Evolutionary conservation across 2,888 invertebrate genomes (phyloP), one percentile per base, ranked within the genome.

Genomic region (Ormyrus nitidulus): DNA sequence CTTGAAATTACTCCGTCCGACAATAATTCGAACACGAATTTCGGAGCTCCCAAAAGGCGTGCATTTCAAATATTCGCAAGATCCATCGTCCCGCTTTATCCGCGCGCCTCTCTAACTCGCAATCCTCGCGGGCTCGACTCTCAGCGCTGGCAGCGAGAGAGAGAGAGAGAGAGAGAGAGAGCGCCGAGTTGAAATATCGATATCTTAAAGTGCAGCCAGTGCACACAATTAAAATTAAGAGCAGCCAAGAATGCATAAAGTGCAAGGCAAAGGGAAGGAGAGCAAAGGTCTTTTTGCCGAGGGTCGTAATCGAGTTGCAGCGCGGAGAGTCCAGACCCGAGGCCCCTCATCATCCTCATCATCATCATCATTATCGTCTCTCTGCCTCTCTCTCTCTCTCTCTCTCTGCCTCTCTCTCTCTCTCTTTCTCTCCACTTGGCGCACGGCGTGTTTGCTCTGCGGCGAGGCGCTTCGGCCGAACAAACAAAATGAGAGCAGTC

Each of bases 391-490:
- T 34, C 34, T 34, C 34, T 34, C 34, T 34, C 34, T 34, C 34
- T 34, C 34, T 34, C 34, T 34, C 34, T 34, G 19, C 19, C 34
- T 34, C 34, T 34, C 34, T 34, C 34, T 34, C 34, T 34, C 34
- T 34, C 34, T 34, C 34, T 34, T 4, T 34, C 34, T 34, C 84
- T 86, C 84, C 83, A 85, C 83, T 86, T 83, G 79, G 82, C 82
- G 82, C 83, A 81, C 84, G 85, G 86, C 85, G 86, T 88, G 88
- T 88, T 87, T 88, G 87, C 85, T 85, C 86, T 86, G 83, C 82
- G 82, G 82, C 54, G 46, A 58, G 66, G 13, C 53, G 19, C 34
- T 83, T 75, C 83, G 81, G 74, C 77, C 76, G 72, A 78, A 56
- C 65, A 71, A 75, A 79, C 75, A 79, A 79, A 79, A 79, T 79